Evolutionary conservation across 2,797 vertebrate species (phyloP), one percentile per base, ranked within the genome.

Genomic region (Morus bassanus): DNA sequence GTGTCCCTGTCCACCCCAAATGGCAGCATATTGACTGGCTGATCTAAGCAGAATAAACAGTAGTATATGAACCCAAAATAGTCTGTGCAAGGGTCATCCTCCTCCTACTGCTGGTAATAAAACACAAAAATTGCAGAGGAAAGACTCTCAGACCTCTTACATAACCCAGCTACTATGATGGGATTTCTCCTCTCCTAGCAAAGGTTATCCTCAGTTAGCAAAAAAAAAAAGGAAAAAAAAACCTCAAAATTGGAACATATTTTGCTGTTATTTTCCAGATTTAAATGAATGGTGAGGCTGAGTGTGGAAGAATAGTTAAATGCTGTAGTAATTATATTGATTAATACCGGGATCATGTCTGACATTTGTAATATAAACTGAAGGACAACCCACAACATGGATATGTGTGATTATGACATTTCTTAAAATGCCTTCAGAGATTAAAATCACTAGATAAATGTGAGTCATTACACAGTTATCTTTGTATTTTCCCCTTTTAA

Each of bases 291-390:
- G 48, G 39, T 80, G 56, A 95, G 75, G 72, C 69, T 75, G 87
- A 96, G 80, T 87, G 83, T 48, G 30, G 81, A 96, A 91, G 64
- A 95, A 96, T 89, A 97, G 96, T 95, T 94, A 95, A 89, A 76
- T 30, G 5, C 57, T 89, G 30, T 30, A 60, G 75, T 85, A 95
- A 96, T 96, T 96, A 97, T 65, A 90, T 93, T 97, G 95, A 96
- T 96, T 97, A 97, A 95, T 78, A 87, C 48, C 43, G 2, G 57
- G 43, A 96, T 96, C 88, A 78, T 91, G 69, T 91, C 61, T 97
- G 95, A 95, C 94, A 96, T 96, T 94, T 96, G 82, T 89, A 97
- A 91, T 94, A 78, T n/a, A 78, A 96, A 92, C 76, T 95, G 90
- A 97, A 97, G 85, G 79, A 96, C 88, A 95, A 75, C 35, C 18